phyloP scores from a whole-genome alignment of 2,797 vertebrate species.

The Psittacula echo region DNA sequence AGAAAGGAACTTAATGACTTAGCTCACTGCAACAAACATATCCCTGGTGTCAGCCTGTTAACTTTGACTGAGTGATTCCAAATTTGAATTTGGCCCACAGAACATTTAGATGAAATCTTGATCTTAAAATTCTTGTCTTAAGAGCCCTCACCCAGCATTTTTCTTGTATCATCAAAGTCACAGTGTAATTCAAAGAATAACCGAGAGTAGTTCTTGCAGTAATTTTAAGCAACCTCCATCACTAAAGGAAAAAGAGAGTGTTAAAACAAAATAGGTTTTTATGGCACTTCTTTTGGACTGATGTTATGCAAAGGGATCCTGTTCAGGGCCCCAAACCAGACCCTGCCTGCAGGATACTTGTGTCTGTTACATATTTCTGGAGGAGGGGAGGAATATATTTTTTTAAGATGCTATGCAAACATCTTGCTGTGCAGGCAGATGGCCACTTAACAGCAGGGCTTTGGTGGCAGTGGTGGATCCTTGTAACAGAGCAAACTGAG shows the following conservation, averaged over 20 bases:
- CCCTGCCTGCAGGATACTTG: not conserved
- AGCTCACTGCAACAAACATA: not conserved
- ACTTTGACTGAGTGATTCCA: not conserved
- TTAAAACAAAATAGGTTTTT: not conserved
- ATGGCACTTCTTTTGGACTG: not conserved
- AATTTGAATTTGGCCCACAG: not conserved
- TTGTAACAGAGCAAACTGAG: not conserved
- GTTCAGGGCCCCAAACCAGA: not conserved
- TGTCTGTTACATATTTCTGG: not conserved
- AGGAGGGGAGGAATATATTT: not conserved
- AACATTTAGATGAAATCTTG: not conserved
- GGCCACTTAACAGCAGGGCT: not conserved
- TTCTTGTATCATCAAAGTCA: not conserved
- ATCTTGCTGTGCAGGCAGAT: slow-evolving; percentile 12
- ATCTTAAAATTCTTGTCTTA: not conserved
- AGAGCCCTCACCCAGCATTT: not conserved
- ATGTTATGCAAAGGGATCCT: not conserved
- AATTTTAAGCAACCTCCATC: not conserved
- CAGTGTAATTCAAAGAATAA: not conserved
- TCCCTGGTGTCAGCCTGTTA: not conserved
- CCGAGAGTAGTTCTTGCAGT: not conserved
- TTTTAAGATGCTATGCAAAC: slow-evolving; percentile 16
- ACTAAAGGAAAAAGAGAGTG: not conserved
- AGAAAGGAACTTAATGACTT: not conserved
- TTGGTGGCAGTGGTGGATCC: slow-evolving; percentile 3